phyloP scores from a whole-genome alignment of 2,888 invertebrate genomes.

The Lissonota sp. region DNA sequence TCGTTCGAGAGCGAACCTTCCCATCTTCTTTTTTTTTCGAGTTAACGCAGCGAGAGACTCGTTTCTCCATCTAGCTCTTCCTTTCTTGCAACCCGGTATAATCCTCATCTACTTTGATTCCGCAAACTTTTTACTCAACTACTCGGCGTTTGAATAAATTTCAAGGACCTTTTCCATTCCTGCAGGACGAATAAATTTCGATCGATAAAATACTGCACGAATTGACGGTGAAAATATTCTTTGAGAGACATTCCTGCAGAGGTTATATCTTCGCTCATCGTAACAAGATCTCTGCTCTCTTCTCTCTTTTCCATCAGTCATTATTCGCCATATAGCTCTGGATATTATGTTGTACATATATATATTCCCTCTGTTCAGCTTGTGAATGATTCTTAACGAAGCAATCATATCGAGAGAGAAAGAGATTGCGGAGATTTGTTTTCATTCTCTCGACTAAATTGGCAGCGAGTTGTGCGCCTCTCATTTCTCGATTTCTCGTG shows the following conservation, averaged over 20 bases:
- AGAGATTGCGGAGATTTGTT: conserved; percentile 11
- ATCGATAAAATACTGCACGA: no score
- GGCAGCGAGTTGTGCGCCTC: conserved; percentile 41
- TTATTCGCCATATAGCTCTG: background rate
- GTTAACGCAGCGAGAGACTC: no score
- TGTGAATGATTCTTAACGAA: conserved; percentile 72
- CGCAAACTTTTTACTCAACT: conserved; percentile 9
- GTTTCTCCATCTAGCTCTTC: no score
- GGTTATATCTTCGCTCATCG: background rate
- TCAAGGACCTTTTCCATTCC: no score
- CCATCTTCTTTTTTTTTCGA: background rate
- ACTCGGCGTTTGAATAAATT: conserved; percentile 6
- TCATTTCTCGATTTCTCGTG: conserved; percentile 60
- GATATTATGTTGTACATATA: background rate
- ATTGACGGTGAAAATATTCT: no score
- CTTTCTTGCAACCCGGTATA: no score
- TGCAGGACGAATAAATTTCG: no score
- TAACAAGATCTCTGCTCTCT: conserved; percentile 1
- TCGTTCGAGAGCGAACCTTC: conserved; percentile 19
- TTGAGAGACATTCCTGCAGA: no score
- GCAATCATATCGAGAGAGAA: conserved; percentile 61
- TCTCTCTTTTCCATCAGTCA: background rate
- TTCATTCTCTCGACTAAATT: conserved; percentile 52
- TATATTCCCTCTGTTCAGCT: conserved; percentile 1
- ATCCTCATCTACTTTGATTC: no score